Evolutionary conservation across 1,140 invertebrate species (phyloP).

Genomic region (Rhopalosiphum padi): DNA sequence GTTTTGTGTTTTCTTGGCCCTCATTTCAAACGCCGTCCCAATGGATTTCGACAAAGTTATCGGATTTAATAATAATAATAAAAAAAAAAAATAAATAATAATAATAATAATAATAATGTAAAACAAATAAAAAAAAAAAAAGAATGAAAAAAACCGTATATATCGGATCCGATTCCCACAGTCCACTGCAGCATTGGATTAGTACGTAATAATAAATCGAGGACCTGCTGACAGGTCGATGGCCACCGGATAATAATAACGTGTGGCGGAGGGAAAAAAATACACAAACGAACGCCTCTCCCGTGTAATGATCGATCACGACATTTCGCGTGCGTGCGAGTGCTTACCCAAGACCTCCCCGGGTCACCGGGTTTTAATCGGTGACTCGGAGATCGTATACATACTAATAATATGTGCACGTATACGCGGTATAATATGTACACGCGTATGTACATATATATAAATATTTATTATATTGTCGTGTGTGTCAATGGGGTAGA

Average conservation of each 20-base stretch:
- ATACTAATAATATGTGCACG: not conserved
- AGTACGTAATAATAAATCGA: conserved; percentile 58
- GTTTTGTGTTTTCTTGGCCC: conserved; percentile 38
- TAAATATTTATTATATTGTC: not conserved
- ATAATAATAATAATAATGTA: conserved; percentile 47
- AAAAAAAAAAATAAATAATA: not conserved
- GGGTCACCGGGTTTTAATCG: conserved; percentile 17
- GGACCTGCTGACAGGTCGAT: conserved; percentile 56
- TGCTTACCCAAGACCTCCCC: conserved; percentile 37
- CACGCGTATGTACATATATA: not conserved
- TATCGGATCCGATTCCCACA: conserved; percentile 49
- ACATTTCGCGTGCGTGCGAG: conserved; percentile 48
- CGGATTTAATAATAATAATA: conserved; percentile 43
- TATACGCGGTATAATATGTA: not conserved
- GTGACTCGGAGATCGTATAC: not conserved
- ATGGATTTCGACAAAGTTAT: conserved; percentile 52
- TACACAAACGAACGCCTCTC: conserved; percentile 51
- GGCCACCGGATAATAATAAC: conserved; percentile 58
- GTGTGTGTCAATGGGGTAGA: not conserved
- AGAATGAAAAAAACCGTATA: conserved; percentile 11
- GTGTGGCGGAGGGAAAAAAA: not conserved
- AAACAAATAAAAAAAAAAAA: conserved; percentile 41
- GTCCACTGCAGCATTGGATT: conserved; percentile 49
- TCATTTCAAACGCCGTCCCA: not conserved
- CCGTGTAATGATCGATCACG: conserved; percentile 51